Base-by-base conservation (phyloP, 2,113 vertebrate species). In the Brachyistius frenatus region DNA sequence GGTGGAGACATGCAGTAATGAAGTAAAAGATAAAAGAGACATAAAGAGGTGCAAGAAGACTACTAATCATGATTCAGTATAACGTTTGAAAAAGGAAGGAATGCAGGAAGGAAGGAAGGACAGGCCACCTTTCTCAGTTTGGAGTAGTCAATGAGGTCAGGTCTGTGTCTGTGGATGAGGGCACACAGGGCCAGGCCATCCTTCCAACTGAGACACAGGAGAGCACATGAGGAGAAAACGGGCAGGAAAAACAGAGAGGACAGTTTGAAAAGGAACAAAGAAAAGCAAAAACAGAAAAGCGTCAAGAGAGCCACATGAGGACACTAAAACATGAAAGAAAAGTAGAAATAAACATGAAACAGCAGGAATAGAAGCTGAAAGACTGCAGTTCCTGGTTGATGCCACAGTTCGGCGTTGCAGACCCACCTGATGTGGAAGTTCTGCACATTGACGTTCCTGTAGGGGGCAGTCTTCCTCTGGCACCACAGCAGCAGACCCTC, bases 361-460 rank as follows among this genome's bases (percentile, higher is more conserved):
- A 66, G 37, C 31, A 61, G 52, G 36, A 2, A 47, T 3, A 5
- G 5, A 16, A 58, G 1, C 36, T 8, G 30, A 73, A 49, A 2
- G 46, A 14, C 0, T 71, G 85, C 65, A 77, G 66, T 78, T 81
- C 30, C 50, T 14, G 0, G 7, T 47, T 37, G 0, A 13, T 1
- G 73, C 78, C 89, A 86, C 79, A 15, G 73, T 31, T 35, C 1
- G 87, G 85, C 62, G 53, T 16, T 4, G 47, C 39, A 2, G 2
- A 66, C 87, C 78, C 81, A 97, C 97, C 97, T 98, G 93, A 97
- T 98, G 92, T 98, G 97, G 94, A 98, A 98, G 94, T 97, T 97
- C 89, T 98, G 97, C 88, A 98, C 97, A 0, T 97, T 97, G 81
- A 97, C 97, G 0, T 97, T 98, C 86, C 96, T 96, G 91, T 97